Percentiles rank a stretch among this genome's conserved stretches.
These are phyloP conservation scores for Lepilemur ruficaudatus DNA, from an alignment of 2,797 vertebrate species.

Conservation along the genomic window DNA sequence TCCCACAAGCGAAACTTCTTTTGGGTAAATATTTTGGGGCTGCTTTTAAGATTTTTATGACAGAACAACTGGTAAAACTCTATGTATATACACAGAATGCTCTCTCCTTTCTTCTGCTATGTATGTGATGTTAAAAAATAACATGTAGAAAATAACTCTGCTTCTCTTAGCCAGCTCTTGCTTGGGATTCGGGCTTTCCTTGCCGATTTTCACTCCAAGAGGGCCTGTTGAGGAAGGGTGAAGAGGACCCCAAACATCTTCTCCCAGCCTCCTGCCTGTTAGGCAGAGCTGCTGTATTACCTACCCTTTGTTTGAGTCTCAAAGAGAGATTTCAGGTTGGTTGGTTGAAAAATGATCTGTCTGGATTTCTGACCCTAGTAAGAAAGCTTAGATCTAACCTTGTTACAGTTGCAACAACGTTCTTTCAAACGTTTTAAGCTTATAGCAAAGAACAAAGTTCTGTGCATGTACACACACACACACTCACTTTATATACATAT, in stretches of 20 bases:
- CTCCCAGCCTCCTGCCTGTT: not conserved
- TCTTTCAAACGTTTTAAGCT: slow-evolving; percentile 24
- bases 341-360: not conserved
- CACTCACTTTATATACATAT: not conserved
- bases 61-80: slow-evolving; percentile 17
- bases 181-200: not conserved
- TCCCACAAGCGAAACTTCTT: slow-evolving; percentile 11
- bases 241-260: not conserved
- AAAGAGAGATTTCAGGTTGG: not conserved
- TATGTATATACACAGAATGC: not conserved
- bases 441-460: not conserved
- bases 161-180: not conserved
- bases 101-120: not conserved
- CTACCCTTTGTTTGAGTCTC: not conserved
- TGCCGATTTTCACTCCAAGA: not conserved
- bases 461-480: not conserved
- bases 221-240: not conserved
- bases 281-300: not conserved
- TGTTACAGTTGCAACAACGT: not conserved
- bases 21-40: slow-evolving; percentile 3
- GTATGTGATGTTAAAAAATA: not conserved
- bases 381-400: not conserved
- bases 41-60: slow-evolving; percentile 39
- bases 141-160: not conserved
- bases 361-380: not conserved